These are phyloP conservation scores for Engystomops pustulosus DNA, from an alignment of 2,113 vertebrate genomes.

Conservation along the genomic window DNA sequence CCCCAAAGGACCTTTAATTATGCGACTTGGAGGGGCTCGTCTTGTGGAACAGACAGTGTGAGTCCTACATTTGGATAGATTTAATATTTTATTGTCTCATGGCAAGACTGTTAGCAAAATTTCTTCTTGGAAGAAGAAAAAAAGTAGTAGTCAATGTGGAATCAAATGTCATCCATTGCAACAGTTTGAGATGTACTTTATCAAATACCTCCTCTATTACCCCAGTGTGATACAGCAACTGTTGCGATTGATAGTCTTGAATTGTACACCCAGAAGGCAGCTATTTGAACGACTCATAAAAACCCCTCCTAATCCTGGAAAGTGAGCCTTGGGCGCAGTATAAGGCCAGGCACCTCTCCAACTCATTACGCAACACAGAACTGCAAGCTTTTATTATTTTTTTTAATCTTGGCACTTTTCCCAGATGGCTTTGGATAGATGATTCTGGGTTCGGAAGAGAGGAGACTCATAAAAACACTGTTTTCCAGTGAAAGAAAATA, in stretches of 20 bases:
- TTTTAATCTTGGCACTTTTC: slow-evolving; percentile 59
- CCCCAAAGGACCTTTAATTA: slow-evolving; percentile 79
- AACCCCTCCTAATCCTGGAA: slow-evolving; percentile 63
- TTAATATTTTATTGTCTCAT: neutral
- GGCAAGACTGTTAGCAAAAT: neutral
- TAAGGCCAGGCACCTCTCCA: slow-evolving; percentile 57
- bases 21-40: slow-evolving; percentile 82
- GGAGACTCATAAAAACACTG: neutral
- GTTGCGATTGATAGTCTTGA: slow-evolving; percentile 33
- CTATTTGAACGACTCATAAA: neutral
- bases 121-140: neutral
- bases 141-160: neutral
- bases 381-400: slow-evolving; percentile 58
- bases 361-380: slow-evolving; percentile 55
- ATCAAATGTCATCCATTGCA: neutral
- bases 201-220: slow-evolving; percentile 15
- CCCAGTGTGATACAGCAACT: slow-evolving; percentile 25
- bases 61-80: slow-evolving; percentile 61
- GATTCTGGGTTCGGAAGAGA: slow-evolving; percentile 15
- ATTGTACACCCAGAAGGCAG: slow-evolving; percentile 30
- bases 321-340: neutral
- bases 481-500: slow-evolving; percentile 18
- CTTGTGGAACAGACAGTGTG: slow-evolving; percentile 86
- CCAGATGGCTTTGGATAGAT: neutral
- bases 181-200: neutral